Evolutionary conservation across 2,797 vertebrate genomes (phyloP), one percentile per base, ranked within the genome.

Genomic region (Syndactyla subalaris): DNA sequence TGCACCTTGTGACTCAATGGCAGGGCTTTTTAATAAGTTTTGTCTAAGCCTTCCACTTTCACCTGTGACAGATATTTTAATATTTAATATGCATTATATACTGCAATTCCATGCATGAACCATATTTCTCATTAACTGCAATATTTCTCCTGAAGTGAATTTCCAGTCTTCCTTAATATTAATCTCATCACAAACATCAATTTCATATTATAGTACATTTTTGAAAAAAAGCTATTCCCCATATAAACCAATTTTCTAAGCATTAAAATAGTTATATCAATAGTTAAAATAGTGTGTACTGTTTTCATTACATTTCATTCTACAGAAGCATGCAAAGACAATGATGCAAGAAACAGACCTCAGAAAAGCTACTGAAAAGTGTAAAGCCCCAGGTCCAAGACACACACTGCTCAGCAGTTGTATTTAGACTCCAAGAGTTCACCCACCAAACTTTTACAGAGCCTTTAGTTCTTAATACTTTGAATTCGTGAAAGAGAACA

Each of bases 261-360:
- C 36, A 3, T 46, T 58, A 62, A 81, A 75, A 67, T 23, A 55
- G 0, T 3, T 41, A 61, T 38, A 38, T 17, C 20, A 38, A 39
- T 13, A 32, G 5, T 52, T 61, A 73, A 81, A 74, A 67, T 23
- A 59, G 0, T 3, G 0, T 29, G 2, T 17, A 30, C 32, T 54
- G 4, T 43, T 78, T 77, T 34, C 7, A 51, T 49, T 74, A 17
- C 13, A 48, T 67, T 74, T 63, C 34, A 54, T 81, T 62, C 34
- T 66, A 46, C 6, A 49, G 49, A 85, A 58, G 6, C 9, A 34
- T 43, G 3, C 4, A 59, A 76, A 72, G 45, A 24, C 5, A 73
- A 70, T 41, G 14, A 55, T 22, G 14, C 52, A 78, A 39, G 8
- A 49, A 74, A 71, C 9, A 71, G 5, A 17, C 14, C 15, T 85